Percentiles rank a stretch among this genome's conserved stretches.
These are phyloP conservation scores for Zaprionus ornatus DNA, from an alignment of 1,140 invertebrate species.

Conservation along the genomic window DNA sequence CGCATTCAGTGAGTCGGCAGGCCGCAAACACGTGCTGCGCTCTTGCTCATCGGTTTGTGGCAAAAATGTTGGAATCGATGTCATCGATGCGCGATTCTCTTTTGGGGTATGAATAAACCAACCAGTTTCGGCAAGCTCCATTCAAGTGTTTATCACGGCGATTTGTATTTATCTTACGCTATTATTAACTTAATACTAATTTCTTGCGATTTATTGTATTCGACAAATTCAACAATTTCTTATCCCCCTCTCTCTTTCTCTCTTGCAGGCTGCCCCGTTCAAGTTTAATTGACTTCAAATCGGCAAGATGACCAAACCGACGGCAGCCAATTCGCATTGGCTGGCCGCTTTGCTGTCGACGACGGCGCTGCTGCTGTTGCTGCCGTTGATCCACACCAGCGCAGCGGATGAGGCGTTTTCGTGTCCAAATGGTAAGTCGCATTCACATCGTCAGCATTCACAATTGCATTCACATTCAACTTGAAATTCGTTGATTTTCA, in stretches of 20 bases:
- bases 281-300: constrained; percentile 67
- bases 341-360: constrained; percentile 74
- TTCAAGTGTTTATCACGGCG: constrained; percentile 22
- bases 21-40: constrained; percentile 70
- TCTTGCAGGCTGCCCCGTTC: constrained; percentile 33
- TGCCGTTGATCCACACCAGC: constrained; percentile 49
- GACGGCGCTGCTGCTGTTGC: constrained; percentile 58
- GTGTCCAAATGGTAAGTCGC: constrained; percentile 74
- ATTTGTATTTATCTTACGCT: constrained; percentile 18
- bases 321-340: constrained; percentile 79
- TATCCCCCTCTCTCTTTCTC: neutral
- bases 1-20: constrained; percentile 54
- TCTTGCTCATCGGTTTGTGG: constrained; percentile 46
- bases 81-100: constrained; percentile 38
- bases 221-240: constrained; percentile 21
- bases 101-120: constrained; percentile 55
- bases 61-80: constrained; percentile 30
- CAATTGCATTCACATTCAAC: constrained; percentile 19
- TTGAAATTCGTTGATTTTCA: constrained; percentile 51
- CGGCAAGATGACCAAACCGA: constrained; percentile 70
- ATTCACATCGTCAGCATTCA: constrained; percentile 19
- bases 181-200: constrained; percentile 1
- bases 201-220: constrained; percentile 33
- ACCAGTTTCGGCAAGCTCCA: constrained; percentile 46
- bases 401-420: constrained; percentile 75